These are phyloP conservation scores for Cairina moschata DNA, from an alignment of 2,113 vertebrate genomes.

Conservation along the genomic window DNA sequence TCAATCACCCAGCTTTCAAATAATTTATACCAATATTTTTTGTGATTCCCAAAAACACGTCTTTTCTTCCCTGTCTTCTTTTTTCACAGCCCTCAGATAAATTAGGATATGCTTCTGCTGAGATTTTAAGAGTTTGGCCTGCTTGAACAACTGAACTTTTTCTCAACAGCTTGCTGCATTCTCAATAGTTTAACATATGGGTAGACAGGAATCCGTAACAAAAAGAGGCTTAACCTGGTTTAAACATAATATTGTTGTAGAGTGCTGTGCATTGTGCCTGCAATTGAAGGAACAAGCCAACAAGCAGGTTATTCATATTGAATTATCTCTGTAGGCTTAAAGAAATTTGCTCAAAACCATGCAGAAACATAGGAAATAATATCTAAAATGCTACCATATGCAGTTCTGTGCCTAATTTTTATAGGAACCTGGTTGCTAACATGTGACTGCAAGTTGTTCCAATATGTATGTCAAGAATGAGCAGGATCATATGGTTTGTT, in stretches of 20 bases:
- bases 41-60: not conserved
- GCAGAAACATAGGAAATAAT: not conserved
- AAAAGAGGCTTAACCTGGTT: constrained; percentile 4
- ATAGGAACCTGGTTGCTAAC: not conserved
- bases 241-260: not conserved
- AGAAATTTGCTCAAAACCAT: constrained; percentile 16
- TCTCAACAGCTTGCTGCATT: not conserved
- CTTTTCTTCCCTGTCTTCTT: not conserved
- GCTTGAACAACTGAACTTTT: not conserved
- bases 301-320: not conserved
- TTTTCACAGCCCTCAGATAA: not conserved
- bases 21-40: not conserved
- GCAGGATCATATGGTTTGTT: constrained; percentile 25
- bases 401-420: constrained; percentile 18
- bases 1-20: not conserved
- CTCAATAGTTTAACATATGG: not conserved
- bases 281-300: constrained; percentile 4
- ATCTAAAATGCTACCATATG: not conserved
- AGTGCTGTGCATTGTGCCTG: not conserved
- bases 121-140: not conserved
- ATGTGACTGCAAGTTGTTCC: not conserved
- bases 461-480: not conserved
- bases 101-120: not conserved
- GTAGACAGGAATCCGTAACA: not conserved
- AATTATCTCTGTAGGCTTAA: not conserved